Conservation (phyloP, 2,113 vertebrate genomes). For the Cairina moschata region DNA sequence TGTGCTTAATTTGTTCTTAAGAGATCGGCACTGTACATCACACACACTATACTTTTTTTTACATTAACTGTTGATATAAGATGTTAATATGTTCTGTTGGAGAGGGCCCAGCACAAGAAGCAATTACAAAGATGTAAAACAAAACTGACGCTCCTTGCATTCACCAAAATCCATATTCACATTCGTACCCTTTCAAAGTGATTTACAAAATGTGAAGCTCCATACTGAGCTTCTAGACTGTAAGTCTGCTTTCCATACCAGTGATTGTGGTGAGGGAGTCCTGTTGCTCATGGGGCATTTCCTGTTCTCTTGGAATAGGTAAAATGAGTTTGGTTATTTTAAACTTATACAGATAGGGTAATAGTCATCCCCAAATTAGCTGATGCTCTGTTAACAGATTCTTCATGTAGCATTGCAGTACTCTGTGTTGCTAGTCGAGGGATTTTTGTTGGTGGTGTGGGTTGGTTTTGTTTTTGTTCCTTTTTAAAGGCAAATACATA, state of each 20-base stretch:
- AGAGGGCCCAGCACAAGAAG: neutral
- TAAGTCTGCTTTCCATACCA: neutral
- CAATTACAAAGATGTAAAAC: neutral
- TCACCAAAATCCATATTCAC: neutral
- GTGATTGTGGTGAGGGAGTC: neutral
- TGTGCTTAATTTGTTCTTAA: neutral
- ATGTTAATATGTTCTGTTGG: rapidly evolving
- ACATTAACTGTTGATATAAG: neutral
- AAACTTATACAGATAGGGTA: neutral
- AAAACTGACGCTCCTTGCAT: neutral
- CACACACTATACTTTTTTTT: neutral
- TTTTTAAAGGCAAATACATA: neutral
- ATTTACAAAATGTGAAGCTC: neutral
- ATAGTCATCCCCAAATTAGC: neutral
- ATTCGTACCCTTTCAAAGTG: neutral
- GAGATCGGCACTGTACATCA: neutral
- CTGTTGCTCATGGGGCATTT: neutral
- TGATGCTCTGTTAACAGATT: neutral
- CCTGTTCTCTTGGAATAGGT: neutral
- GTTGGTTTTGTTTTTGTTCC: neutral
- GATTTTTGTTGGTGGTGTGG: rapidly evolving
- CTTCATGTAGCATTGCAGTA: neutral
- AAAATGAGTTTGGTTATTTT: neutral
- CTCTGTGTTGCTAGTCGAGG: rapidly evolving
- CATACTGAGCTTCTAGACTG: neutral